These are phyloP conservation scores for Neodontobutis hainanensis DNA, from an alignment of 2,113 vertebrate genomes.

Conservation along the genomic window DNA sequence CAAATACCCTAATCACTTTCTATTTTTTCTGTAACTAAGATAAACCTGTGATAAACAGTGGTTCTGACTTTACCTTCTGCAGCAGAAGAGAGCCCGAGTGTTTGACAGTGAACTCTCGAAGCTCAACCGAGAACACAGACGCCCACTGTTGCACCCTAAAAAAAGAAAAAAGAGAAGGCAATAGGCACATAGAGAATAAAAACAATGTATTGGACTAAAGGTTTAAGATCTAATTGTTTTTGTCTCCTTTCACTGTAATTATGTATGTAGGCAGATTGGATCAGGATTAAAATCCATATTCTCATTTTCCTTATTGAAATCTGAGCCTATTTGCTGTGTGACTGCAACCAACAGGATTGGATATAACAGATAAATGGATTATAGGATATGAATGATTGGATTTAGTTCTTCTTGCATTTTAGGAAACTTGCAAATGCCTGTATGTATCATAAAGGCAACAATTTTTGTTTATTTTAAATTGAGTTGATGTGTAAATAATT, in stretches of 20 bases:
- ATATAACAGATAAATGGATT: constrained; percentile 7
- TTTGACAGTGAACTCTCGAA: constrained; percentile 80
- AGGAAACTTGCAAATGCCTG: too few relatives aligned
- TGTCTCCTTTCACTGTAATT: neutral
- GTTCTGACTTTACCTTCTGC: constrained; percentile 85
- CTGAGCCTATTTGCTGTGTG: neutral
- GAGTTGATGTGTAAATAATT: too few relatives aligned
- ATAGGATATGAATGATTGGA: constrained; percentile 2
- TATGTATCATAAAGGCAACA: neutral
- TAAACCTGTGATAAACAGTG: too few relatives aligned
- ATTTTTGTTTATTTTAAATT: too few relatives aligned
- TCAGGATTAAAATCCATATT: constrained; percentile 7
- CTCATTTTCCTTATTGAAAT: constrained; percentile 8
- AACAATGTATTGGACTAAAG: neutral
- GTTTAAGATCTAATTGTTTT: neutral
- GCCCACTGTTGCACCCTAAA: constrained; percentile 93
- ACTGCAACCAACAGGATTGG: constrained; percentile 2
- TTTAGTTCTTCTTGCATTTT: constrained; percentile 1
- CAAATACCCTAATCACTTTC: too few relatives aligned
- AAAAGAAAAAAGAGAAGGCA: constrained; percentile 4
- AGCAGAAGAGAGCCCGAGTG: constrained; percentile 90
- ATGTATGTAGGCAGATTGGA: neutral
- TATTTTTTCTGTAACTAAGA: too few relatives aligned
- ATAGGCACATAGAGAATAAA: neutral
- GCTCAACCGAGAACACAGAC: constrained; percentile 78